Evolutionary conservation across 1,140 invertebrate species (phyloP).

Genomic region (Megalopta genalis): DNA sequence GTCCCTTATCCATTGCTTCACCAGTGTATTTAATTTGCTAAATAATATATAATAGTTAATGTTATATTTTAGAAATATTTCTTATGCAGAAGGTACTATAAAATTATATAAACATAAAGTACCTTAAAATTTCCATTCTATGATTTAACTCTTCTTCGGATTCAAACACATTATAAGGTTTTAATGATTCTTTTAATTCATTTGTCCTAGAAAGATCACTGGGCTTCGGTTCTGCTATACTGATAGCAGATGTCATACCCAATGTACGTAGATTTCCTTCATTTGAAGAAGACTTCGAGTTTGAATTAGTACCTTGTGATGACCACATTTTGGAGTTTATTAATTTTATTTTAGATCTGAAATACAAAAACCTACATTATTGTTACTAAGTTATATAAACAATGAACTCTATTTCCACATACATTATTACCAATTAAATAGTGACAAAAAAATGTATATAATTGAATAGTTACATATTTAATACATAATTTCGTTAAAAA

Average conservation of each 20-base stretch:
- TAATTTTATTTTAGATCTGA: constrained; percentile 29
- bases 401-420: neutral
- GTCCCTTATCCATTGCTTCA: constrained; percentile 95
- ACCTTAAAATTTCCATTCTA: constrained; percentile 89
- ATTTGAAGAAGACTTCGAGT: constrained; percentile 55
- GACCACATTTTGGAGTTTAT: constrained; percentile 69
- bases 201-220: constrained; percentile 90
- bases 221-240: constrained; percentile 91
- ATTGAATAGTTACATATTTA: neutral
- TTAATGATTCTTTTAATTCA: constrained; percentile 90
- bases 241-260: constrained; percentile 97
- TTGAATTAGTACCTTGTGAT: constrained; percentile 67
- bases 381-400: neutral
- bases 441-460: neutral
- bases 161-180: constrained; percentile 95
- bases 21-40: constrained; percentile 92
- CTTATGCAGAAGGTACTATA: neutral
- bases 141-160: constrained; percentile 94
- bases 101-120: neutral
- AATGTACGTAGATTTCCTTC: constrained; percentile 79
- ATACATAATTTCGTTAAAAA: neutral
- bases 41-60: neutral
- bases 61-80: neutral
- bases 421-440: neutral
- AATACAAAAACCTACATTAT: neutral